Evolutionary conservation across 2,888 invertebrate species (phyloP).

Genomic region (Chrysina gloriosa): DNA sequence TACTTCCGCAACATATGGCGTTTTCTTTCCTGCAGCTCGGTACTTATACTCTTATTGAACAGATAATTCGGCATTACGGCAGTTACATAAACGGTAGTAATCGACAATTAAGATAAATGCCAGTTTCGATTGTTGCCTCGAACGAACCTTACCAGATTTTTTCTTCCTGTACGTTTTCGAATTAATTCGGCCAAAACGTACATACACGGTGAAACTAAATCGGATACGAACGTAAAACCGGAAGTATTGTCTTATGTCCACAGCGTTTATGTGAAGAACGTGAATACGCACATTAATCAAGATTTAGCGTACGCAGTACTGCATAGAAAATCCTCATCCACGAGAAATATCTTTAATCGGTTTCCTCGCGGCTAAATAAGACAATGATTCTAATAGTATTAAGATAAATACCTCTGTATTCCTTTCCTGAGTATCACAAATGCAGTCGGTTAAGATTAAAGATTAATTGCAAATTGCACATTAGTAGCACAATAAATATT

Average conservation of each 20-base stretch:
- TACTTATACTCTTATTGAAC: neutral
- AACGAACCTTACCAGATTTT: neutral
- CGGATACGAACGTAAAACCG: neutral
- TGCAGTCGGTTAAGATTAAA: no score
- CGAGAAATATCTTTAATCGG: neutral
- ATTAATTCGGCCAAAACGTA: neutral
- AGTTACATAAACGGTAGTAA: neutral
- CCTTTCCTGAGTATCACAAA: no score
- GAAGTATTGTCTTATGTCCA: neutral
- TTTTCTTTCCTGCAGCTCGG: neutral
- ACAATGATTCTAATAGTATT: no score
- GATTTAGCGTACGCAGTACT: neutral
- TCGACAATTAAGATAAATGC: neutral
- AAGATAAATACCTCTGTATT: no score
- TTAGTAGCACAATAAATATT: no score
- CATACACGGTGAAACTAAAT: neutral
- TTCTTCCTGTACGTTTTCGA: neutral
- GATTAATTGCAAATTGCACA: no score
- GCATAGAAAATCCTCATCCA: neutral
- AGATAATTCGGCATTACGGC: neutral
- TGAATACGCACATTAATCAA: neutral
- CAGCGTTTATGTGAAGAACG: neutral
- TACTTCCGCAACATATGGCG: constrained; percentile 18
- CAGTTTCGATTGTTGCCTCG: neutral
- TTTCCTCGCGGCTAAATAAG: no score